Percentiles rank a stretch among this genome's conserved stretches.
These are phyloP conservation scores for Cotesia congregata DNA, from an alignment of 2,888 invertebrate genomes.

Conservation along the genomic window DNA sequence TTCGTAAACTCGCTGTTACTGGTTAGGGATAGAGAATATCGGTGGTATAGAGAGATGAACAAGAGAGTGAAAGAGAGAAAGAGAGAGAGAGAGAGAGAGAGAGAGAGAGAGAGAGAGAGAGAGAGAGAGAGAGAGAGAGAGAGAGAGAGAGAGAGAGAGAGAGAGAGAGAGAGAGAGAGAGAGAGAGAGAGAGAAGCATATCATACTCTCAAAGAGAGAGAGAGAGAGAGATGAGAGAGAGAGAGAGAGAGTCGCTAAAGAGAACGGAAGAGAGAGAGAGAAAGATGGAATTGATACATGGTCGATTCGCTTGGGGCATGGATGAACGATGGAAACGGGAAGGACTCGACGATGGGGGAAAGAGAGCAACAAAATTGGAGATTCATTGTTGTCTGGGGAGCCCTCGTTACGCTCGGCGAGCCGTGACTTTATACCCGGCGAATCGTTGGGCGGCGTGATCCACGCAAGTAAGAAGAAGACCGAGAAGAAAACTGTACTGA, in stretches of 20 bases:
- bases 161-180: constrained; percentile 14
- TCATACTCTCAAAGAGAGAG: no score
- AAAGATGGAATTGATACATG: constrained; percentile 39
- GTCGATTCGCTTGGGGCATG: constrained; percentile 38
- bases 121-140: constrained; percentile 9
- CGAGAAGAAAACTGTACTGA: neutral
- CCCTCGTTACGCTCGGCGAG: constrained; percentile 53
- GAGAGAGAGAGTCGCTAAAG: neutral
- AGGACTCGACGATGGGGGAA: constrained; percentile 47
- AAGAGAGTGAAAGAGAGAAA: constrained; percentile 18
- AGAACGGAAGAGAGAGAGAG: constrained; percentile 12
- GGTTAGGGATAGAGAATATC: neutral
- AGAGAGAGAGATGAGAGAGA: constrained; percentile 8
- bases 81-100: constrained; percentile 8
- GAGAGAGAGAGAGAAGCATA: constrained; percentile 10
- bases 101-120: constrained; percentile 14
- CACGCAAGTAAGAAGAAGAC: constrained; percentile 32
- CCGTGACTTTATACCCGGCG: constrained; percentile 50
- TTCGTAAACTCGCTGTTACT: neutral
- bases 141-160: constrained; percentile 14
- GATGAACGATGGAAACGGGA: constrained; percentile 39
- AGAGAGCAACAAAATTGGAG: constrained; percentile 53
- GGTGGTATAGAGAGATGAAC: neutral
- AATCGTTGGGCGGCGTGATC: constrained; percentile 36
- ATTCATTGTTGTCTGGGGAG: constrained; percentile 57